Percentiles rank a stretch among this genome's conserved stretches.
These are phyloP conservation scores for Nomada ferruginata DNA, from an alignment of 2,888 invertebrate genomes.

Conservation along the genomic window DNA sequence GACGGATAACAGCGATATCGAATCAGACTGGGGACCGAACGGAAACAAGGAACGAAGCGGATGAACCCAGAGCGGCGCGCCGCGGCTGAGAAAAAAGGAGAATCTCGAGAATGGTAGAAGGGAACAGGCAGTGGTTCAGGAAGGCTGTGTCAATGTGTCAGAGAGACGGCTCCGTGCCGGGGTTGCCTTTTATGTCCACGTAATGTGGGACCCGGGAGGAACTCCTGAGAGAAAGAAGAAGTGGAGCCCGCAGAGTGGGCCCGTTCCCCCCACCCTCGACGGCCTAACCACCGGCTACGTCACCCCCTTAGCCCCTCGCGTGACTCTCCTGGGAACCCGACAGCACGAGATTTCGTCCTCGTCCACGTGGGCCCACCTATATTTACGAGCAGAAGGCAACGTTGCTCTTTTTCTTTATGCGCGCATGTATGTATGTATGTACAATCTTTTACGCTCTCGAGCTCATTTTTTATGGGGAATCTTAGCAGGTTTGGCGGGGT, in stretches of 20 bases:
- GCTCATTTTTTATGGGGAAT: too few relatives aligned
- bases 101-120: constrained; percentile 27
- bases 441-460: neutral
- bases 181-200: constrained; percentile 79
- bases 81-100: constrained; percentile 22
- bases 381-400: constrained; percentile 18
- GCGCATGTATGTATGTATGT: neutral
- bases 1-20: constrained; percentile 46
- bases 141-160: constrained; percentile 76
- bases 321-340: constrained; percentile 28
- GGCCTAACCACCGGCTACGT: constrained; percentile 19
- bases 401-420: neutral
- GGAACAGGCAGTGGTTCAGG: constrained; percentile 49
- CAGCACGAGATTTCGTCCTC: constrained; percentile 27
- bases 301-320: constrained; percentile 16
- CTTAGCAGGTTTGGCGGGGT: too few relatives aligned
- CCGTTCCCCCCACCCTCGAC: constrained; percentile 9
- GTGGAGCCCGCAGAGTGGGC: constrained; percentile 30
- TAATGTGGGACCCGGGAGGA: constrained; percentile 66
- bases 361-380: constrained; percentile 43
- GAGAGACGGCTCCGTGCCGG: constrained; percentile 67
- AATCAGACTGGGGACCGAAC: constrained; percentile 34
- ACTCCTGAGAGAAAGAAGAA: constrained; percentile 39
- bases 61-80: constrained; percentile 24
- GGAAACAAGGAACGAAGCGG: constrained; percentile 42